Evolutionary conservation across 2,113 vertebrate genomes (phyloP).

Genomic region (Atractosteus spatula): DNA sequence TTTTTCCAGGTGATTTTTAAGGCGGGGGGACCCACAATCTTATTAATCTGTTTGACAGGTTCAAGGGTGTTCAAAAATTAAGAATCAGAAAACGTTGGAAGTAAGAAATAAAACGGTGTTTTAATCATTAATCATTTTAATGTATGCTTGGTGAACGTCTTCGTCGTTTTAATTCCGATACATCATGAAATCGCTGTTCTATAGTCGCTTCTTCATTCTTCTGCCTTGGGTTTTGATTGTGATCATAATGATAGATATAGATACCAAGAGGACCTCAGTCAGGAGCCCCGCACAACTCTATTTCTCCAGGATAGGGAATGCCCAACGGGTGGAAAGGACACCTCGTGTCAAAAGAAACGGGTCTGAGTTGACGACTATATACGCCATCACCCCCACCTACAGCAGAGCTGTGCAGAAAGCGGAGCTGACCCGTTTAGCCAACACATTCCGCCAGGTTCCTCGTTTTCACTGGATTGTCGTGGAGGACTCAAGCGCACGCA

Average conservation of each 20-base stretch:
- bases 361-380: conserved; percentile 74
- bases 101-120: too few species aligned
- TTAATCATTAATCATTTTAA: neutral
- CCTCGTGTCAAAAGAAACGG: conserved; percentile 29
- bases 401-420: conserved; percentile 93
- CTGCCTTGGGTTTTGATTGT: conserved; percentile 89
- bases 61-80: neutral
- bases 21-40: too few species aligned
- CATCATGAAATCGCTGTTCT: conserved; percentile 82
- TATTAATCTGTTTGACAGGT: too few species aligned
- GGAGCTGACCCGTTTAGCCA: conserved; percentile 88
- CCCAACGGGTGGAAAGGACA: conserved; percentile 40
- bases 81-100: neutral
- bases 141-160: neutral
- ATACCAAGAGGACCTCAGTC: conserved; percentile 64
- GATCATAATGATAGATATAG: conserved; percentile 88
- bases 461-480: conserved; percentile 92
- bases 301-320: conserved; percentile 36
- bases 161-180: conserved; percentile 18
- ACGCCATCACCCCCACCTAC: conserved; percentile 94
- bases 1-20: too few species aligned
- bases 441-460: conserved; percentile 91
- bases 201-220: conserved; percentile 85
- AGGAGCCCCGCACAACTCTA: conserved; percentile 58
- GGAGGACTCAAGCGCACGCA: conserved; percentile 81